These are phyloP conservation scores for Sorex maritimensis DNA, from an alignment of 2,797 vertebrate genomes.

Conservation along the genomic window DNA sequence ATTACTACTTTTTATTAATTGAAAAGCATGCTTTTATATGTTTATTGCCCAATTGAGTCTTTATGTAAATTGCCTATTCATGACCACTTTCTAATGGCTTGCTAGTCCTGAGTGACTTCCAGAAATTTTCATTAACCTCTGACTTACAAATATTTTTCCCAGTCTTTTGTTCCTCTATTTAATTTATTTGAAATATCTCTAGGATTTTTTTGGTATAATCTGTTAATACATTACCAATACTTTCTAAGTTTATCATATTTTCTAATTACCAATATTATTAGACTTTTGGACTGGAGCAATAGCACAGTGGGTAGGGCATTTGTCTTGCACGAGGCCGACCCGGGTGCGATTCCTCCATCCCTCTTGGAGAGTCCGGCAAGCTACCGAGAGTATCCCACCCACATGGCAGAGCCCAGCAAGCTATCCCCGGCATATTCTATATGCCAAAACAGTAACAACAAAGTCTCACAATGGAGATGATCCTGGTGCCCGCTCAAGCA, in stretches of 20 bases:
- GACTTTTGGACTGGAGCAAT: too few relatives aligned
- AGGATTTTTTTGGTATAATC: not conserved
- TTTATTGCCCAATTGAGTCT: slow-evolving; percentile 37
- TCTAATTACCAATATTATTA: slow-evolving; percentile 57
- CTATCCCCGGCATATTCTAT: too few relatives aligned
- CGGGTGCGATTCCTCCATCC: too few relatives aligned
- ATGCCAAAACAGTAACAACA: too few relatives aligned
- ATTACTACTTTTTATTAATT: slow-evolving; percentile 14
- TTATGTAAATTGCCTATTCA: slow-evolving; percentile 14
- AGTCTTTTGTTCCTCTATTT: slow-evolving; percentile 49
- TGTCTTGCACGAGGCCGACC: too few relatives aligned
- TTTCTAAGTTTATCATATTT: slow-evolving; percentile 20
- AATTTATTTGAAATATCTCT: not conserved
- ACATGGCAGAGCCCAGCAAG: too few relatives aligned
- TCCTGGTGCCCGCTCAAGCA: too few relatives aligned
- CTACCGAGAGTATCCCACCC: too few relatives aligned
- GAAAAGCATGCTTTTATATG: slow-evolving; percentile 12
- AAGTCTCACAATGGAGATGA: too few relatives aligned
- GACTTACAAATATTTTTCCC: slow-evolving; percentile 42
- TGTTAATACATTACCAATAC: not conserved
- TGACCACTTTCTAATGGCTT: not conserved
- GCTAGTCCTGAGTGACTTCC: slow-evolving; percentile 7
- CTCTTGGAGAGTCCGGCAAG: too few relatives aligned
- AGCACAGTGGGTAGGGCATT: too few relatives aligned
- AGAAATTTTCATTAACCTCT: slow-evolving; percentile 8